phyloP scores from a whole-genome alignment of 2,797 vertebrate species.

The Thripadectes ignobilis region DNA sequence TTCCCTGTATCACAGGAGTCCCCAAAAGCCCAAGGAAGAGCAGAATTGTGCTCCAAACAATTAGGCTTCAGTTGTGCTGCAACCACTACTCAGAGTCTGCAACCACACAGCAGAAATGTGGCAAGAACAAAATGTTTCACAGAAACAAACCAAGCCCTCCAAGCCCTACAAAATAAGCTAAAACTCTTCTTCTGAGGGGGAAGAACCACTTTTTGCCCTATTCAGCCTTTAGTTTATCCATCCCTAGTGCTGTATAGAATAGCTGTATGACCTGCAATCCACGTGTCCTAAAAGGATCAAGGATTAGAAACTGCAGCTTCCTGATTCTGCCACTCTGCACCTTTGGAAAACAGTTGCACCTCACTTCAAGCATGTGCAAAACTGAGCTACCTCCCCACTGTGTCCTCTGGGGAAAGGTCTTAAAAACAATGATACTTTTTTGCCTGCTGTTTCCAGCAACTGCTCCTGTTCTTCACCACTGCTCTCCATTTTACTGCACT shows the following conservation, averaged over 20 bases:
- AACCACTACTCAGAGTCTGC: neutral
- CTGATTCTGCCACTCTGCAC: neutral
- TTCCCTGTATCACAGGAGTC: neutral
- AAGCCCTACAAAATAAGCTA: neutral
- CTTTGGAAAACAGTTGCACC: neutral
- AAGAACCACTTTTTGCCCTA: neutral
- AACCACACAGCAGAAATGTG: neutral
- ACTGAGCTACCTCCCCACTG: neutral
- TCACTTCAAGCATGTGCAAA: neutral
- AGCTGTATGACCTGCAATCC: neutral
- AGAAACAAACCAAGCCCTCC: neutral
- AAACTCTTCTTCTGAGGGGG: neutral
- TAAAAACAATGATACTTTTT: neutral
- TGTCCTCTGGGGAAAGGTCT: neutral
- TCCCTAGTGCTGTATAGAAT: neutral
- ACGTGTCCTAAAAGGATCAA: neutral
- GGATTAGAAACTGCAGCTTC: neutral
- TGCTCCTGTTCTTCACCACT: neutral
- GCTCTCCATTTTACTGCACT: neutral
- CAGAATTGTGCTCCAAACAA: neutral
- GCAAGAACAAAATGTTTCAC: neutral
- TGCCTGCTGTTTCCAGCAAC: neutral
- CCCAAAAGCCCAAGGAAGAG: neutral
- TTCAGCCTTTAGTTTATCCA: neutral
- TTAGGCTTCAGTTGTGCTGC: neutral